Evolutionary conservation across 2,797 vertebrate species (phyloP), one percentile per base, ranked within the genome.

Genomic region (Heterohyrax brucei): DNA sequence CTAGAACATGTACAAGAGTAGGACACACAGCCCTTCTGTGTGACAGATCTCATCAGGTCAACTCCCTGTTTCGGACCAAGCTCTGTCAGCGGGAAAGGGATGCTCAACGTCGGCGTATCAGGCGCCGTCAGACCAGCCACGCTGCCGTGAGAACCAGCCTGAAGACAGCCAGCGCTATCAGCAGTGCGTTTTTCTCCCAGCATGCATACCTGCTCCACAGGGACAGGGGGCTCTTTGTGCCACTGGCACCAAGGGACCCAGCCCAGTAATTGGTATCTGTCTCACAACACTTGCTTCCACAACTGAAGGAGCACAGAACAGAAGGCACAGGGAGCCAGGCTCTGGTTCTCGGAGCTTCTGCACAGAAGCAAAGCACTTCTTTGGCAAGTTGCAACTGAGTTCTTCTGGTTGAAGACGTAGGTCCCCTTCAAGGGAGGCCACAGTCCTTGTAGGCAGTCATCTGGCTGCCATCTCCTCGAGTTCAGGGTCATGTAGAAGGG

Each of bases 401-500:
- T 50, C 75, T 19, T n/a, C 22, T 3, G 5, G 30, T 61, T 22
- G 18, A 14, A 16, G 30, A 6, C 10, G 1, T 19, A 7, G 33
- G n/a, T 10, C 24, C 10, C 22, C 10, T 44, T 21, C 75, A 26
- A 48, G 86, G 28, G 70, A 0, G 7, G 73, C 30, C 1, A 12
- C 50, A 4, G 10, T 22, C 26, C 44, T 5, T 10, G 13, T 2
- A 16, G 0, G 10, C 0, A 0, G 26, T 10, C 62, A 2, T 26
- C 13, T 18, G 2, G 0, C 19, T 2, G 0, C 24, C 7, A 21
- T 5, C 0, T 53, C n/a, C 2, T 0, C 16, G 62, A 53, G 5
- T 0, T 0, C 48, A 3, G 33, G 48, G 21, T n/a, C 22, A 48
- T 10, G 13, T 8, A 10, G 78, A 19, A 59, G 78, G 53, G 5